Percentiles rank a stretch among this genome's conserved stretches.
These are phyloP conservation scores for Monomorium pharaonis DNA, from an alignment of 1,140 invertebrate genomes.

Conservation along the genomic window DNA sequence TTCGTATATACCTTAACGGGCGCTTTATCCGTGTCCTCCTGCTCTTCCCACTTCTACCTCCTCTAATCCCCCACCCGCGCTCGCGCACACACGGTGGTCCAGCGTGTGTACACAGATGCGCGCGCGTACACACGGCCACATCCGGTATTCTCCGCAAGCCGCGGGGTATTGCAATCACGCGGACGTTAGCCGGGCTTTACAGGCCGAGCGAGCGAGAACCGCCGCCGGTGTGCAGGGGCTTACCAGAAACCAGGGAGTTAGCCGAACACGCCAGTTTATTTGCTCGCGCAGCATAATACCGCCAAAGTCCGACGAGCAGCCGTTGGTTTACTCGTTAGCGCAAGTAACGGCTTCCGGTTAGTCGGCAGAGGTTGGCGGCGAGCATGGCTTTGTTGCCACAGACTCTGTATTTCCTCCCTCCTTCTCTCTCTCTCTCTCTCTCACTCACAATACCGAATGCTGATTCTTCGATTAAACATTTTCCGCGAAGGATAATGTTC, in stretches of 20 bases:
- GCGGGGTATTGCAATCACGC: constrained; percentile 79
- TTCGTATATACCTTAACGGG: constrained; percentile 25
- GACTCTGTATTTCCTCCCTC: constrained; percentile 17
- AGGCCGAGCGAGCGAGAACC: constrained; percentile 53
- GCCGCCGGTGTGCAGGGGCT: constrained; percentile 74
- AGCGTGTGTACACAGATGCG: constrained; percentile 54
- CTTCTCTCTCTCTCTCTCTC: background rate
- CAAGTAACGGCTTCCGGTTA: constrained; percentile 76
- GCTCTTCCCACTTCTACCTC: background rate
- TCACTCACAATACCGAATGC: constrained; percentile 13
- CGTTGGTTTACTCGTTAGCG: constrained; percentile 78
- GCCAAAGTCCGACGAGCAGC: constrained; percentile 75
- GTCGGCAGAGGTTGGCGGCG: constrained; percentile 67
- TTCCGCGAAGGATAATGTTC: constrained; percentile 5
- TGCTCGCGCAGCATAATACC: constrained; percentile 78
- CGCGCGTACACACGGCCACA: constrained; percentile 62
- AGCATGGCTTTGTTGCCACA: constrained; percentile 63
- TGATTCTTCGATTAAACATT: constrained; percentile 70
- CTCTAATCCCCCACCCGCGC: constrained; percentile 28
- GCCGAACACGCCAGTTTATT: constrained; percentile 77
- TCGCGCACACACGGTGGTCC: constrained; percentile 14
- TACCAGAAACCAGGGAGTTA: constrained; percentile 76
- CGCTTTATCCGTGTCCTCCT: background rate
- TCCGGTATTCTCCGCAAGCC: constrained; percentile 67
- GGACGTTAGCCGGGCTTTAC: constrained; percentile 74